phyloP scores from a whole-genome alignment of 2,113 vertebrate species.

The Petaurus breviceps region DNA sequence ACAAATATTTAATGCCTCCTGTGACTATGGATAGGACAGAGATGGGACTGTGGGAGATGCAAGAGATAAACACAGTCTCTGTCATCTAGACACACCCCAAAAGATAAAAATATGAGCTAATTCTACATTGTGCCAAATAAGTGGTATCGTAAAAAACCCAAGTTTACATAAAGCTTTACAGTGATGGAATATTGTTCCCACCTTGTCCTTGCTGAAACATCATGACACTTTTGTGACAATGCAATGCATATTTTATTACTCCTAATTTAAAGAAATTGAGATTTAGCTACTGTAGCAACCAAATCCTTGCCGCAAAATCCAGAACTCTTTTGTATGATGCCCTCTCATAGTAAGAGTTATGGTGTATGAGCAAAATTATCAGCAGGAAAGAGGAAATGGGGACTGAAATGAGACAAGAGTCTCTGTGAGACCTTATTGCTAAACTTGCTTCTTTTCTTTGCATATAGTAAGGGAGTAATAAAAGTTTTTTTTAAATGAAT shows the following conservation, averaged over 20 bases:
- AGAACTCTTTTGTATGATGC: not conserved
- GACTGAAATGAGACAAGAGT: not conserved
- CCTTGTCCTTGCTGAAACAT: not conserved
- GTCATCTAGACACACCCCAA: not conserved
- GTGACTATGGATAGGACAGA: not conserved
- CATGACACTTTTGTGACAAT: not conserved
- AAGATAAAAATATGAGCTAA: not conserved
- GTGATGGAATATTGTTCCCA: not conserved
- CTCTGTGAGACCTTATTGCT: not conserved
- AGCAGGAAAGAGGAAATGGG: not conserved
- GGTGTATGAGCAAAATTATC: not conserved
- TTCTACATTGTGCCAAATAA: not conserved
- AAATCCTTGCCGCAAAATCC: not conserved
- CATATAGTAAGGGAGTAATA: not conserved
- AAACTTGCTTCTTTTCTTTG: not conserved
- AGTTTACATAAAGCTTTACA: not conserved
- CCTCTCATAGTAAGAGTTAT: not conserved
- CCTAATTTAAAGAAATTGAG: not conserved
- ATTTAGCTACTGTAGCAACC: not conserved
- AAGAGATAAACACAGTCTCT: not conserved
- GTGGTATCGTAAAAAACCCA: not conserved
- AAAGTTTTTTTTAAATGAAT: not conserved
- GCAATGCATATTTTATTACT: not conserved
- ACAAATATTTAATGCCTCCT: not conserved
- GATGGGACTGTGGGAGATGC: not conserved